Conservation (phyloP, 2,113 vertebrate species). For the Neodontobutis hainanensis region DNA sequence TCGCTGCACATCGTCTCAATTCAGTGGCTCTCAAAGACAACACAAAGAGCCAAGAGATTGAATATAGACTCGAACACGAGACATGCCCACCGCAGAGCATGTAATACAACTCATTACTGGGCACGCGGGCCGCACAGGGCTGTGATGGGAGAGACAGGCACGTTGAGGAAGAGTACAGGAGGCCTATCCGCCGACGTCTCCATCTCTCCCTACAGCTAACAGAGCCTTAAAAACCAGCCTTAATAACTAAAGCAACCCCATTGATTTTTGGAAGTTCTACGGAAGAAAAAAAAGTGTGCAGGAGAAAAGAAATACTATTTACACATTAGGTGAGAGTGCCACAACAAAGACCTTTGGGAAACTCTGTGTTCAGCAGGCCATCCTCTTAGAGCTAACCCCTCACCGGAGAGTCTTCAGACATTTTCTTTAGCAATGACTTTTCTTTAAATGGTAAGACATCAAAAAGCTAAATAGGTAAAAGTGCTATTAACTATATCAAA, state of each 20-base stretch:
- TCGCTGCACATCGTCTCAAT: slow-evolving; percentile 74
- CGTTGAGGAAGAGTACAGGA: slow-evolving; percentile 30
- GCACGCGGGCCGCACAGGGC: slow-evolving; percentile 55
- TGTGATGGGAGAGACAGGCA: slow-evolving; percentile 63
- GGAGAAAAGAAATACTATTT: slow-evolving; percentile 31
- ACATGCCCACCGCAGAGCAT: slow-evolving; percentile 73
- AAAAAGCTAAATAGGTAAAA: too few relatives aligned
- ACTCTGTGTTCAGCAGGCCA: background rate
- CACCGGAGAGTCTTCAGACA: too few relatives aligned
- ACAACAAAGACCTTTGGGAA: background rate
- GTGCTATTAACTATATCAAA: too few relatives aligned
- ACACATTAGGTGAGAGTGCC: slow-evolving; percentile 14
- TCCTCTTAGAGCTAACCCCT: background rate
- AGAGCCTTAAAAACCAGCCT: slow-evolving; percentile 49
- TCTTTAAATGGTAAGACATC: too few relatives aligned
- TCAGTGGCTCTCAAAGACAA: slow-evolving; percentile 72
- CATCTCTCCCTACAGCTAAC: slow-evolving; percentile 52
- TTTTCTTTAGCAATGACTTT: too few relatives aligned
- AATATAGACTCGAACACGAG: slow-evolving; percentile 66
- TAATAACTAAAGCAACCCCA: slow-evolving; percentile 57
- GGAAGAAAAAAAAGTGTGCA: slow-evolving; percentile 18
- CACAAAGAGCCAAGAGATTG: slow-evolving; percentile 72
- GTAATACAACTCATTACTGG: slow-evolving; percentile 76
- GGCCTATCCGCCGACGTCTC: slow-evolving; percentile 55
- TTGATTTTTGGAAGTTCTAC: slow-evolving; percentile 47